A percentile compares a stretch with the other conserved stretches of the same genome.
phyloP scores from a whole-genome alignment of 2,113 vertebrate species.

The Ginglymostoma cirratum region DNA sequence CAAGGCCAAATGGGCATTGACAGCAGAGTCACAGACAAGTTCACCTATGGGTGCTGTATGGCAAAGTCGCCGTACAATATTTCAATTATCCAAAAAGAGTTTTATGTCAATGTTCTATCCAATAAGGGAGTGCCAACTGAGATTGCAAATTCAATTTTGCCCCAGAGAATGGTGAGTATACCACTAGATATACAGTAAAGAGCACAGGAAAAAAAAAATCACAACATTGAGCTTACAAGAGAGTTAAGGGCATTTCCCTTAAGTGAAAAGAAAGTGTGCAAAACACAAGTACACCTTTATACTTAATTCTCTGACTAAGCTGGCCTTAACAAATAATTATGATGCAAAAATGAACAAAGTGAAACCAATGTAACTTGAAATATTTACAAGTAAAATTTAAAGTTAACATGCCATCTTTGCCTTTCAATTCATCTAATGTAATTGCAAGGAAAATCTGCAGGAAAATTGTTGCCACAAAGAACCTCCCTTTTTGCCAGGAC shows the following conservation, averaged over 20 bases:
- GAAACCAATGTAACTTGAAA: neutral
- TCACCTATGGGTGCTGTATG: neutral
- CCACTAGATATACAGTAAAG: neutral
- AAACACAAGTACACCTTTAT: neutral
- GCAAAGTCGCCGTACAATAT: neutral
- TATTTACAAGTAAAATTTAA: neutral
- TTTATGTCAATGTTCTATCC: neutral
- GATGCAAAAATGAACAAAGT: neutral
- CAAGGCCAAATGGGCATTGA: neutral
- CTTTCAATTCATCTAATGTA: neutral
- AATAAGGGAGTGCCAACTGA: neutral
- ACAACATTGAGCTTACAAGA: too few relatives aligned
- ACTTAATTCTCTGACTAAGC: neutral
- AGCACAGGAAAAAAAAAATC: neutral
- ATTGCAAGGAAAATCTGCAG: neutral
- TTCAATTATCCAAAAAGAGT: neutral
- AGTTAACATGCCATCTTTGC: neutral
- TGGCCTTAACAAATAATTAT: neutral
- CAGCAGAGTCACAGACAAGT: neutral
- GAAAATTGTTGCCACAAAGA: neutral
- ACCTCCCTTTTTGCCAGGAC: neutral
- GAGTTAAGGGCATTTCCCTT: too few relatives aligned
- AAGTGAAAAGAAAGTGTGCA: too few relatives aligned
- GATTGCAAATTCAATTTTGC: neutral
- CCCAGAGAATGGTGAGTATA: neutral